phyloP scores from a whole-genome alignment of 2,113 vertebrate genomes.

The Vireo altiloquus region DNA sequence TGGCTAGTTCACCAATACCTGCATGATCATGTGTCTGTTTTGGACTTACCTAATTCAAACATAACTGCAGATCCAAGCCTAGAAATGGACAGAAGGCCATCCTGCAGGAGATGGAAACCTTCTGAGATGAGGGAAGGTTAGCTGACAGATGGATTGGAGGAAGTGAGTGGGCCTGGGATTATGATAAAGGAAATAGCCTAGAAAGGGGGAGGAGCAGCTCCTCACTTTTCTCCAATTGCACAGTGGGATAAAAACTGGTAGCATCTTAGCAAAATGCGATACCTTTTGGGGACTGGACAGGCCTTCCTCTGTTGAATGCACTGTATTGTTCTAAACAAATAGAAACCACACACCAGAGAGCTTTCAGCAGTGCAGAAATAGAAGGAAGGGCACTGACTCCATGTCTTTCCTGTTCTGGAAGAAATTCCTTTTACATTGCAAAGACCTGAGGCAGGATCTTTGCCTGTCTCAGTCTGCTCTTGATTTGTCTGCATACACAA shows the following conservation, averaged over 20 bases:
- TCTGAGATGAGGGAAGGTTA: conserved; percentile 14
- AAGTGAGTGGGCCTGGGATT: conserved; percentile 24
- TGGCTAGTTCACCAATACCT: background rate
- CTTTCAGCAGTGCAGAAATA: background rate
- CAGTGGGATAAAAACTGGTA: background rate
- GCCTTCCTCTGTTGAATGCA: background rate
- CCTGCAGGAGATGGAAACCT: conserved; percentile 35
- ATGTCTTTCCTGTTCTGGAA: background rate
- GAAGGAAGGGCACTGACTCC: background rate
- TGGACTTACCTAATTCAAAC: background rate
- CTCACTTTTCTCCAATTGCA: background rate
- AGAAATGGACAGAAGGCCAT: conserved; percentile 40
- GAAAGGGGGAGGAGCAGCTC: background rate
- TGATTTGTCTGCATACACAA: background rate
- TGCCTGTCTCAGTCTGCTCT: background rate
- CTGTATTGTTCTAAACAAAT: background rate
- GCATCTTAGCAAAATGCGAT: background rate
- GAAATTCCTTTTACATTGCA: background rate
- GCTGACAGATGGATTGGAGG: conserved; percentile 51
- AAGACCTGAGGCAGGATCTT: background rate
- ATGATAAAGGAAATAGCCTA: conserved; percentile 28
- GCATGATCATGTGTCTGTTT: background rate
- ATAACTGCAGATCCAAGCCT: background rate
- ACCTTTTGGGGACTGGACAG: background rate
- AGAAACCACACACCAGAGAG: background rate